Conservation (phyloP, 35 echinoderm and acorn worm species). For the Eucidaris tribuloides region DNA sequence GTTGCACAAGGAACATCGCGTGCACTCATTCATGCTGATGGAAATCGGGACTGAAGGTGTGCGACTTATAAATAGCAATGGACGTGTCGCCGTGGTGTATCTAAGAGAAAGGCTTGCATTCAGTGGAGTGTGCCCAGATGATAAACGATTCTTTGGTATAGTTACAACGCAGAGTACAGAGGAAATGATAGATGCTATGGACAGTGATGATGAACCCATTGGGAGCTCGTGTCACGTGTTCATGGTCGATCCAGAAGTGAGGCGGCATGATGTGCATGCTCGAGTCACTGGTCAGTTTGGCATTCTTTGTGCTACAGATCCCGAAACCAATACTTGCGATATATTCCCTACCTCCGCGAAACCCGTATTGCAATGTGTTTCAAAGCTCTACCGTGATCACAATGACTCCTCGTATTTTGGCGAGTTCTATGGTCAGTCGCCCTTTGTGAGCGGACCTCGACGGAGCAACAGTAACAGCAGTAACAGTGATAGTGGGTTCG, state of each 20-base stretch:
- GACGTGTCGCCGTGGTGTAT: slow-evolving; percentile 71
- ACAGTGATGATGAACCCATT: slow-evolving; percentile 77
- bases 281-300: slow-evolving; percentile 76
- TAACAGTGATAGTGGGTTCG: slow-evolving; percentile 98
- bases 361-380: slow-evolving; percentile 59
- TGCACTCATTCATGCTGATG: slow-evolving; percentile 96
- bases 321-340: slow-evolving; percentile 68
- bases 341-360: slow-evolving; percentile 80
- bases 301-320: slow-evolving; percentile 55
- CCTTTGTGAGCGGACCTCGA: slow-evolving; percentile 46
- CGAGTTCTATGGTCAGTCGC: slow-evolving; percentile 71
- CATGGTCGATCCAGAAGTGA: slow-evolving; percentile 83
- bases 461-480: slow-evolving; percentile 95
- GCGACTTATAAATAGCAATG: slow-evolving; percentile 67
- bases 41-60: slow-evolving; percentile 73
- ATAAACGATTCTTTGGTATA: slow-evolving; percentile 94
- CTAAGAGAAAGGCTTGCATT: slow-evolving; percentile 88
- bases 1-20: slow-evolving; percentile 83
- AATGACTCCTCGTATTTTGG: slow-evolving; percentile 58
- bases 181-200: slow-evolving; percentile 19
- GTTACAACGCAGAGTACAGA: slow-evolving; percentile 74
- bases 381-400: slow-evolving; percentile 67
- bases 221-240: slow-evolving; percentile 99
- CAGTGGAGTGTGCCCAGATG: slow-evolving; percentile 94
- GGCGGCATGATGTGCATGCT: slow-evolving; percentile 74